Base-by-base conservation (phyloP, 1,140 invertebrate genomes). In the Lepidurus couesii region DNA sequence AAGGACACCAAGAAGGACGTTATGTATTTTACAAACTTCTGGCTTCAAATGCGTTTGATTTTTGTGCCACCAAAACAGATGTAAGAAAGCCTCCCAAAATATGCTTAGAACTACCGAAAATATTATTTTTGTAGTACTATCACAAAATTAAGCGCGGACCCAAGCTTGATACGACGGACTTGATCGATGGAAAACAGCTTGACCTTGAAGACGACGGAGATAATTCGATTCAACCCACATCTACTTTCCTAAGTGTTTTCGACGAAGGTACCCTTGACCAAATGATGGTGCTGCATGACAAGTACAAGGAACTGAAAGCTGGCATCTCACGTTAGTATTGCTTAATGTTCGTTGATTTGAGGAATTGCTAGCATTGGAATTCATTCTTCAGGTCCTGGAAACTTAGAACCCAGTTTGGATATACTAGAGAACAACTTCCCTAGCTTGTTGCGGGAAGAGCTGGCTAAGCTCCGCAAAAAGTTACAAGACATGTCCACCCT, bases 361-460 rank as follows among this genome's bases (percentile, higher is more conserved):
- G 34, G 2, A 34, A 2, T 65, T 9, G 7, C 53, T 65, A 34
- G 34, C 34, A 65, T 65, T 65, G 13, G 4, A 65, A 65, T 21
- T 7, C 13, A n/a, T 16, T 13, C n/a, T 21, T 7, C 53, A 65
- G 53, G 53, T 65, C 21, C 53, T 7, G 53, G 53, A 7, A 65
- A 13, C 6, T 65, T 65, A 65, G 53, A 65, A 65, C 53, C 53
- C 53, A 65, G 53, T 65, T 16, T 65, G 21, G 53, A 65, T 65
- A 65, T 65, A 65, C 21, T 65, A 4, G 53, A 65, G 53, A 65
- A 65, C 3, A 16, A 16, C 53, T 65, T 65, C 53, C 53, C 53
- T 7, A 65, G 8, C 53, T 65, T 65, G 53, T 21, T 65, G 53
- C 53, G 21, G 16, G 53, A 65, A 65, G 21, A 65, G 53, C 53